Percentiles rank a stretch among this genome's conserved stretches.
phyloP scores from a whole-genome alignment of 2,113 vertebrate genomes.

The Pristiophorus japonicus region DNA sequence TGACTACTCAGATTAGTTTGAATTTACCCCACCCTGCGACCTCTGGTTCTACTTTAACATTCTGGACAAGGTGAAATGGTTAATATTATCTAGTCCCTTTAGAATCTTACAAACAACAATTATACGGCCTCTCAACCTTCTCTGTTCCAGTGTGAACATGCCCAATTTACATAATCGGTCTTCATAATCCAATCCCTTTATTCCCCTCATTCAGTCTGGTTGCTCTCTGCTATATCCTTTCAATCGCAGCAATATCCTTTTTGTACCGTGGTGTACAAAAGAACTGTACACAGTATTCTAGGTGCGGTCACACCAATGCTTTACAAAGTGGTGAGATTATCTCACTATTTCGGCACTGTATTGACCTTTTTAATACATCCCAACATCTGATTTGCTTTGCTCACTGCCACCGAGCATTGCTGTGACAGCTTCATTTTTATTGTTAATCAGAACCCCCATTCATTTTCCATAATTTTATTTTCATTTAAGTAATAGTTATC shows the following conservation, averaged over 20 bases:
- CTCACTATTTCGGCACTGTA: background rate
- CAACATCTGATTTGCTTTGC: background rate
- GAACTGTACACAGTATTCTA: background rate
- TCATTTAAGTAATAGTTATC: too few relatives aligned
- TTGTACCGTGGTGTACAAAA: background rate
- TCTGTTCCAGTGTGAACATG: background rate
- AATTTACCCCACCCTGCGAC: background rate
- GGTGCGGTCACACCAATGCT: background rate
- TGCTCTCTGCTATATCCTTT: background rate
- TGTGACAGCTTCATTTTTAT: background rate
- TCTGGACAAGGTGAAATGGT: background rate
- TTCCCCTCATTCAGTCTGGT: background rate
- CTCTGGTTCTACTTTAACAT: background rate
- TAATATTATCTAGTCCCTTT: background rate
- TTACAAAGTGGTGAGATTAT: background rate
- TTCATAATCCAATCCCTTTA: background rate
- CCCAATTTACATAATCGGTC: background rate
- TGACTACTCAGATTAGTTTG: background rate
- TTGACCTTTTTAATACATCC: background rate
- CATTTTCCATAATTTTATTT: too few relatives aligned
- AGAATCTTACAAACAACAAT: background rate
- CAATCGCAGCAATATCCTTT: background rate
- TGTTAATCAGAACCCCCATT: background rate
- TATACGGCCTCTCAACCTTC: background rate
- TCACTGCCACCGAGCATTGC: background rate